Base-by-base conservation (phyloP, 2,888 invertebrate genomes). In the Ceraclea dissimilis region DNA sequence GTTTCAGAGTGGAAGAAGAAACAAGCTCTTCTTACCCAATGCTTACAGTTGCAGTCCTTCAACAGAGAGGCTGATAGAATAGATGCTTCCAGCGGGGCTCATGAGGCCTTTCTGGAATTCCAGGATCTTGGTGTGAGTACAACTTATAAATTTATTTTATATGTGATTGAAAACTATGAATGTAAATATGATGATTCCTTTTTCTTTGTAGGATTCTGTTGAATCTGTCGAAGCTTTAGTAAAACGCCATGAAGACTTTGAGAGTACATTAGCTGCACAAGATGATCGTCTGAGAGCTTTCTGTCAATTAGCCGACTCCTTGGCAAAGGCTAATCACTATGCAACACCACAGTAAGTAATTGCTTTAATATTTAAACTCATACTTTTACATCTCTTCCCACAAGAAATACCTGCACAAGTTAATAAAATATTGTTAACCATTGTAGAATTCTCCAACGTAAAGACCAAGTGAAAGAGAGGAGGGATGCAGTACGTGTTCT, bases 1-100 rank as follows among this genome's bases (percentile, higher is more conserved):
- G 26, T n/a, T 1, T 34, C 72, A 69, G 77, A 77, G 51, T 95
- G 95, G 93, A 73, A 82, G 49, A 86, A 88, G 56, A 94, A 95
- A 68, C 88, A 93, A 55, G 84, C 86, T 49, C 87, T 89, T 79
- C 73, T 97, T 57, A 84, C 88, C 64, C 93, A 97, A 69, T 86
- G 92, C 62, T 82, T 93, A 31, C 91, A 95, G 64, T 75, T 97
- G 58, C 94, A 93, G 72, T 82, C 88, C 62, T 95, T 96, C 74
- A 94, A 94, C 72, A 85, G 93, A 39, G 98, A 98, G 71, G 96
- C 96, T 0, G 97, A 98, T 70, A 92, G 96, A 69, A 92, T 98
- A 62, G 97, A 98, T 73, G 94, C 97, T 0, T 88, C 91, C 11
- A 93, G 93, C 50, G 91, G 92, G 54, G 91, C 93, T 16, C 96